Evolutionary conservation across 2,113 vertebrate genomes (phyloP).

Genomic region (Australoheros scitulus): DNA sequence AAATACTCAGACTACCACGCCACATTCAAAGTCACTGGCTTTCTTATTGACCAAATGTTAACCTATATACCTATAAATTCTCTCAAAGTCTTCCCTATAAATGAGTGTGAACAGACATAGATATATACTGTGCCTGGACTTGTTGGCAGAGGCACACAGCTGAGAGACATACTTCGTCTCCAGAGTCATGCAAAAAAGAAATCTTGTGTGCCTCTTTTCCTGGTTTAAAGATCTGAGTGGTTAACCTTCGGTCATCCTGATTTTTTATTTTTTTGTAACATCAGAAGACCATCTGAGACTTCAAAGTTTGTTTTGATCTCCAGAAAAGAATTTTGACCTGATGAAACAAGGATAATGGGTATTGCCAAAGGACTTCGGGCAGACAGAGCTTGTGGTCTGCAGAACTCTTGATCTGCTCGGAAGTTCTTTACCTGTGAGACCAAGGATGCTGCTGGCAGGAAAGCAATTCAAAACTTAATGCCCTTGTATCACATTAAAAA

Average conservation of each 20-base stretch:
- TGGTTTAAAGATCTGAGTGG: constrained; percentile 32
- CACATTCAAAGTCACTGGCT: neutral
- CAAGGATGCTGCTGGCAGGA: neutral
- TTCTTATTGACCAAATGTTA: neutral
- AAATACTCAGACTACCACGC: no score
- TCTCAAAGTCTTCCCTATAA: neutral
- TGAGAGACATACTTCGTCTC: constrained; percentile 6
- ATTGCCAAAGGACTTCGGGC: constrained; percentile 31
- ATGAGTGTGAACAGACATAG: neutral
- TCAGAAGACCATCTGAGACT: constrained; percentile 48
- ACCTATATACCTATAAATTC: no score
- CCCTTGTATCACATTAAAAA: constrained; percentile 2
- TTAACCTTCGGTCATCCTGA: constrained; percentile 36
- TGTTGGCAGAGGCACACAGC: neutral
- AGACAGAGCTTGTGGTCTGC: neutral
- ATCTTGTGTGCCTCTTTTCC: neutral
- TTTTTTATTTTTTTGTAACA: constrained; percentile 17
- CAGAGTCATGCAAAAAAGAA: neutral
- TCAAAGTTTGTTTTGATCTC: constrained; percentile 64
- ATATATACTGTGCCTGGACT: neutral
- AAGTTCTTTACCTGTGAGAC: constrained; percentile 16
- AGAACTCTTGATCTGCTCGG: constrained; percentile 15
- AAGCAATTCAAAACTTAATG: neutral
- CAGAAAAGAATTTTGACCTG: constrained; percentile 45
- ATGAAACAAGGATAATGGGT: constrained; percentile 52